Evolutionary conservation across 2,797 vertebrate species (phyloP).

Genomic region (Sebastes umbrosus): DNA sequence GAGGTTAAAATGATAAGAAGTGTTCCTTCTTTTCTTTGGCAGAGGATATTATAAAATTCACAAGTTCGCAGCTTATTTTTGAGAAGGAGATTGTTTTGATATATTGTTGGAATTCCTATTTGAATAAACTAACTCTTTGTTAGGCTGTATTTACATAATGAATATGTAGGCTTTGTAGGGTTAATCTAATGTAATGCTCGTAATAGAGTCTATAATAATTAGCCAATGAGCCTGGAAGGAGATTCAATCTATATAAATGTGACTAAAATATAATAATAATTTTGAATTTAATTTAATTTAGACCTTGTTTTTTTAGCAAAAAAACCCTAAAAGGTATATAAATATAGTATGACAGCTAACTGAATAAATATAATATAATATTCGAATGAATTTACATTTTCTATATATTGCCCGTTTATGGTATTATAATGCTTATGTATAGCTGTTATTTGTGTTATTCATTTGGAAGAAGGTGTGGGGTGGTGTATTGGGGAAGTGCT

Average conservation of each 20-base stretch:
- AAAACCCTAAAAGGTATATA: neutral
- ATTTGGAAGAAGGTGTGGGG: neutral
- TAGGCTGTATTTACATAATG: neutral
- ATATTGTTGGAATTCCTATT: neutral
- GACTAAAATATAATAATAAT: neutral
- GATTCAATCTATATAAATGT: neutral
- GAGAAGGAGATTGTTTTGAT: neutral
- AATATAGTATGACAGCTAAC: fast-evolving
- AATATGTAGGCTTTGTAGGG: neutral
- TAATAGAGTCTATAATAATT: too few species aligned
- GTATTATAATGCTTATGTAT: neutral
- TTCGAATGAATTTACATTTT: neutral
- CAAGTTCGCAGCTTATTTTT: neutral
- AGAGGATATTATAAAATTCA: too few species aligned
- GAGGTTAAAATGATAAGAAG: too few species aligned
- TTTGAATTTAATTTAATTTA: neutral
- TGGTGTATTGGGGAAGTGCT: too few species aligned
- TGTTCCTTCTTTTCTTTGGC: too few species aligned
- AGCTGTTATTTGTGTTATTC: neutral
- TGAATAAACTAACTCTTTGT: neutral
- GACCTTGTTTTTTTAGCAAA: neutral
- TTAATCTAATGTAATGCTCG: neutral
- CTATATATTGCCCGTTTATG: neutral
- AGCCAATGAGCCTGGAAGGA: neutral
- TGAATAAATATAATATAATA: neutral